These are phyloP conservation scores for Polydrusus tereticollis DNA, from an alignment of 2,888 invertebrate species.

Conservation along the genomic window DNA sequence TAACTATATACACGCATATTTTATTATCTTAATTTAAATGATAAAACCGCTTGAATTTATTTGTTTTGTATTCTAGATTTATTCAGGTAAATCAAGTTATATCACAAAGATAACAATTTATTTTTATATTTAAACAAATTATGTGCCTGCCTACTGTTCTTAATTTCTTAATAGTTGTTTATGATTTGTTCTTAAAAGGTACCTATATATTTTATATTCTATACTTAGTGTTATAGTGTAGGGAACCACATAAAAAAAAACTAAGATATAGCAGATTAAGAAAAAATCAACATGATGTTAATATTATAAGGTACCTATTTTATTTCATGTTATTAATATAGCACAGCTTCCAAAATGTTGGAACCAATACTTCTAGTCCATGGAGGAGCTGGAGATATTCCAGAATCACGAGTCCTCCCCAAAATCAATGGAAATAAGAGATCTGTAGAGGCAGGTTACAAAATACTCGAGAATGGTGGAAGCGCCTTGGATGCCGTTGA, in stretches of 20 bases:
- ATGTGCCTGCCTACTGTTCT: no score
- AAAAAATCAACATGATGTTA: no score
- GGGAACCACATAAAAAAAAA: no score
- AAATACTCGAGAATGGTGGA: conserved; percentile 70
- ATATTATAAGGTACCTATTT: no score
- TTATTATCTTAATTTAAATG: neutral
- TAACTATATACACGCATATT: no score
- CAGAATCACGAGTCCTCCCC: conserved; percentile 72
- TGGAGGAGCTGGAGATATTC: conserved; percentile 86
- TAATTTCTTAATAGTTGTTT: no score
- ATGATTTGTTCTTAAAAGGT: no score
- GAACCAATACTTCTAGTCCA: conserved; percentile 81
- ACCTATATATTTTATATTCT: no score
- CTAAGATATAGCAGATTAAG: no score
- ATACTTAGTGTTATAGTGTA: no score
- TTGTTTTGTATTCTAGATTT: neutral
- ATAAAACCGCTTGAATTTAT: neutral
- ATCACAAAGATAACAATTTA: neutral
- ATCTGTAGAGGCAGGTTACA: conserved; percentile 75
- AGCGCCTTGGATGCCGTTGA: conserved; percentile 82
- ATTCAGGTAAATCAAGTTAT: neutral
- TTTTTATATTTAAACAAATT: neutral
- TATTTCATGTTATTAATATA: neutral
- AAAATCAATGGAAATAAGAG: conserved; percentile 77
- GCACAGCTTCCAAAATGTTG: conserved; percentile 60